A percentile compares a stretch with the other conserved stretches of the same genome.
phyloP scores from a whole-genome alignment of 2,888 invertebrate genomes.

The Ophion obscuratus region DNA sequence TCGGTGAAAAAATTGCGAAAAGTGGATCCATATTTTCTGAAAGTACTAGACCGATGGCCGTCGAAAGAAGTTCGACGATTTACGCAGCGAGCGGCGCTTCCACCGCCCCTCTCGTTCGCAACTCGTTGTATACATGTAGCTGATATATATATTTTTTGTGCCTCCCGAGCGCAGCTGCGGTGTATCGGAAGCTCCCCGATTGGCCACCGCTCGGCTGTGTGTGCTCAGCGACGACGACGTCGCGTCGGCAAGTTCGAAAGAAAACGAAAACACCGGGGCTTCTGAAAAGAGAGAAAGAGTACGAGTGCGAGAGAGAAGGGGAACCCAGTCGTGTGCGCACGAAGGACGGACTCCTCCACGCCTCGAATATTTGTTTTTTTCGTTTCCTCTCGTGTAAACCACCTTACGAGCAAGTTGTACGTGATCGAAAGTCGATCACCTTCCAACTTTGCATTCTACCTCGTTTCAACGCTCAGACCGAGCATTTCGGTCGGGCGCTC shows the following conservation, averaged over 20 bases:
- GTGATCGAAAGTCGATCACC: slow-evolving; percentile 29
- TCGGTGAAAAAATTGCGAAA: too few species aligned
- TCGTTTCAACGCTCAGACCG: not conserved
- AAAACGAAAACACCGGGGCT: slow-evolving; percentile 40
- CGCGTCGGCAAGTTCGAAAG: slow-evolving; percentile 12
- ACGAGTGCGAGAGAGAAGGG: slow-evolving; percentile 1
- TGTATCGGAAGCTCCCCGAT: slow-evolving; percentile 27
- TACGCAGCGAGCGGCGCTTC: not conserved
- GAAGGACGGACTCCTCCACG: slow-evolving; percentile 18
- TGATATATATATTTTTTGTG: not conserved
- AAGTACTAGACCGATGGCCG: not conserved
- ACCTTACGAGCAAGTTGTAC: slow-evolving; percentile 24
- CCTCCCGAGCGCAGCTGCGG: slow-evolving; percentile 29
- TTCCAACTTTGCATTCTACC: slow-evolving; percentile 12
- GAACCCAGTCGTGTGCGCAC: not conserved
- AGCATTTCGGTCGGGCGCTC: too few species aligned
- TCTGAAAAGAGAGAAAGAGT: slow-evolving; percentile 1
- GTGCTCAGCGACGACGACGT: not conserved
- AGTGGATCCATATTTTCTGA: too few species aligned
- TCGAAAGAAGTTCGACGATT: not conserved
- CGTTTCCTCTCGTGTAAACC: slow-evolving; percentile 6
- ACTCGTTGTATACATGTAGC: not conserved
- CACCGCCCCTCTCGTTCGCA: not conserved
- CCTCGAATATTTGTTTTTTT: slow-evolving; percentile 22
- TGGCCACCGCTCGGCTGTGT: slow-evolving; percentile 11